phyloP scores from a whole-genome alignment of 23 tunicate species.

The Halocynthia roretzi region DNA sequence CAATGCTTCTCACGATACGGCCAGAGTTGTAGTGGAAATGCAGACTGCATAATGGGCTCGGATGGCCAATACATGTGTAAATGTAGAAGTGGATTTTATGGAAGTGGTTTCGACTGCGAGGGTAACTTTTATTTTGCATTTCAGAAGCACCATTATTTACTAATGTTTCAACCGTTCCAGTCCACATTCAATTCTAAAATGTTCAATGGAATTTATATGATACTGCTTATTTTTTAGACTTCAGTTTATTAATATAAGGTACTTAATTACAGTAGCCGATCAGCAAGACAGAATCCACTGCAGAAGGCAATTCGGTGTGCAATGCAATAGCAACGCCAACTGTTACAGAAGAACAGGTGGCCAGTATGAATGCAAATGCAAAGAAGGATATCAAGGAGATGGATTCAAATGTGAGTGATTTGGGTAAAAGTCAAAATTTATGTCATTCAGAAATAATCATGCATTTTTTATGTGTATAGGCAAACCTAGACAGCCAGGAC shows the following conservation, averaged over 20 bases:
- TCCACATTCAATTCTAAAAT: neutral
- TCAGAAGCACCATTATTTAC: neutral
- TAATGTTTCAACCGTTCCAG: neutral
- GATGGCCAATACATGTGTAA: constrained; percentile 5
- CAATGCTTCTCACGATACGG: neutral
- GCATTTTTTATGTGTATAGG: too few relatives aligned
- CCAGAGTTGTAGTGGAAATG: neutral
- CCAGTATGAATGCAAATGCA: constrained; percentile 13
- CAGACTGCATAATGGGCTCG: neutral
- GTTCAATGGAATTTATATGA: too few relatives aligned
- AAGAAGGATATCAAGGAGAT: constrained; percentile 4
- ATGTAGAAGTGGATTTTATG: constrained; percentile 8
- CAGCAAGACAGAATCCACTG: too few relatives aligned
- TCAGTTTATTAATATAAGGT: too few relatives aligned
- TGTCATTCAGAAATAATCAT: too few relatives aligned
- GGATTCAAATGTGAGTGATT: neutral
- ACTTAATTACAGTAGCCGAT: too few relatives aligned
- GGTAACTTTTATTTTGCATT: neutral
- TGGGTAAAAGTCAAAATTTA: too few relatives aligned
- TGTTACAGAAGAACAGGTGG: constrained; percentile 1
- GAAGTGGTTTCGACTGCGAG: constrained; percentile 9
- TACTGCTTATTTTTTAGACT: too few relatives aligned
- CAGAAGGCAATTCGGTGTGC: too few relatives aligned
- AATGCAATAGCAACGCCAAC: constrained; percentile 6
- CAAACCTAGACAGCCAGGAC: too few relatives aligned